A percentile compares a stretch with the other conserved stretches of the same genome.
Evolutionary conservation across 2,888 invertebrate species (phyloP).

Genomic region (Drosophila neonasuta): DNA sequence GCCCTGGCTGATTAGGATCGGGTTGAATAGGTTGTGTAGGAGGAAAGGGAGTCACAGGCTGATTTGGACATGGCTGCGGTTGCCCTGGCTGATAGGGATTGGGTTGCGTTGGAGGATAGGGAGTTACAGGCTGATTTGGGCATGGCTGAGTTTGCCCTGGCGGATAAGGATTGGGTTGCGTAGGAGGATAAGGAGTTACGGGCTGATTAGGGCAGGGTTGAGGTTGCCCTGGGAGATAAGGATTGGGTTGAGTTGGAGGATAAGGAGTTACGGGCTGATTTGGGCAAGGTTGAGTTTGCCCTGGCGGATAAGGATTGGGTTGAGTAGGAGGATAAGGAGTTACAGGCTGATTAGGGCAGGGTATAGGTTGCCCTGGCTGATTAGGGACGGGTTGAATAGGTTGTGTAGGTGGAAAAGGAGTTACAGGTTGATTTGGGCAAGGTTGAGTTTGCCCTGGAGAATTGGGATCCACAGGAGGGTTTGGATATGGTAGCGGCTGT

Average conservation of each 20-base stretch:
- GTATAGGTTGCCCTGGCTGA: not conserved
- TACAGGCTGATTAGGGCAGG: constrained; percentile 17
- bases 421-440: not conserved
- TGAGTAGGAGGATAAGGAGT: constrained; percentile 18
- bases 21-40: not conserved
- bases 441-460: constrained; percentile 3
- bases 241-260: constrained; percentile 4
- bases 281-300: constrained; percentile 6
- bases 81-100: constrained; percentile 3
- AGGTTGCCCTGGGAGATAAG: not conserved
- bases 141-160: not conserved
- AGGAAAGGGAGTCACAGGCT: constrained; percentile 10
- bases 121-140: constrained; percentile 19
- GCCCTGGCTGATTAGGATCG: constrained; percentile 11
- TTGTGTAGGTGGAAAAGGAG: constrained; percentile 6
- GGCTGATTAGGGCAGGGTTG: constrained; percentile 18
- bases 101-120: constrained; percentile 14
- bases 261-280: constrained; percentile 18
- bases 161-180: not conserved
- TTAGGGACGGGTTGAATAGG: constrained; percentile 3
- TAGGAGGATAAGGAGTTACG: constrained; percentile 7
- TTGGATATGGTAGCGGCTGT: constrained; percentile 1
- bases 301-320: not conserved
- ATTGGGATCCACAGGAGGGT: constrained; percentile 9
- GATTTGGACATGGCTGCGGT: constrained; percentile 22